Conservation (phyloP, 2,888 invertebrate species). For the Drosophila longiperda region DNA sequence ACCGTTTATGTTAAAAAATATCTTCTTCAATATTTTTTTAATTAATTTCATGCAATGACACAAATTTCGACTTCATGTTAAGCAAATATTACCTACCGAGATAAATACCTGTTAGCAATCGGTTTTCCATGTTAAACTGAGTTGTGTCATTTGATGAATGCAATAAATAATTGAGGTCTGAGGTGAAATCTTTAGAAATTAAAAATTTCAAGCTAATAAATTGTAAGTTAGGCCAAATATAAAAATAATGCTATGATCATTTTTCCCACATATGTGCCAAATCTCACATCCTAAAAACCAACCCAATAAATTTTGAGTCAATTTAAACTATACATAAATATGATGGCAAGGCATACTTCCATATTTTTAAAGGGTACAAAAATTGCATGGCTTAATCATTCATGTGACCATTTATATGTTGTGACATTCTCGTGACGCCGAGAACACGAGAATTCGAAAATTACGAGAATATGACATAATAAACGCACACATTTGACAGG, state of each 20-base stretch:
- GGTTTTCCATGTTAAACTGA: background rate
- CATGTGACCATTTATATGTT: slow-evolving; percentile 54
- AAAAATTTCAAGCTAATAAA: background rate
- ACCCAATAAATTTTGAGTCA: background rate
- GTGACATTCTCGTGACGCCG: slow-evolving; percentile 30
- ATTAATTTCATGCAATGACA: background rate
- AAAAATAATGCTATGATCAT: background rate
- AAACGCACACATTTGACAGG: slow-evolving; percentile 57
- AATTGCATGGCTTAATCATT: slow-evolving; percentile 60
- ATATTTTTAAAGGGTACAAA: slow-evolving; percentile 6
- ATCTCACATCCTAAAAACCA: background rate
- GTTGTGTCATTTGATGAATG: background rate
- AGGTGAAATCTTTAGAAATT: background rate
- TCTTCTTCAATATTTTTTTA: background rate
- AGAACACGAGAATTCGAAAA: background rate
- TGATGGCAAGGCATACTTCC: background rate
- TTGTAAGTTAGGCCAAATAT: background rate
- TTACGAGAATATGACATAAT: slow-evolving; percentile 48
- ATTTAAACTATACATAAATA: background rate
- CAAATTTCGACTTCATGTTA: background rate
- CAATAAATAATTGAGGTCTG: background rate
- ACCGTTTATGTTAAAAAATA: background rate
- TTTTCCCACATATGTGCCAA: background rate
- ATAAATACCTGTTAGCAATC: background rate
- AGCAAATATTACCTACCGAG: background rate